Evolutionary conservation across 2,113 vertebrate species (phyloP).

Genomic region (Myotis yumanensis): DNA sequence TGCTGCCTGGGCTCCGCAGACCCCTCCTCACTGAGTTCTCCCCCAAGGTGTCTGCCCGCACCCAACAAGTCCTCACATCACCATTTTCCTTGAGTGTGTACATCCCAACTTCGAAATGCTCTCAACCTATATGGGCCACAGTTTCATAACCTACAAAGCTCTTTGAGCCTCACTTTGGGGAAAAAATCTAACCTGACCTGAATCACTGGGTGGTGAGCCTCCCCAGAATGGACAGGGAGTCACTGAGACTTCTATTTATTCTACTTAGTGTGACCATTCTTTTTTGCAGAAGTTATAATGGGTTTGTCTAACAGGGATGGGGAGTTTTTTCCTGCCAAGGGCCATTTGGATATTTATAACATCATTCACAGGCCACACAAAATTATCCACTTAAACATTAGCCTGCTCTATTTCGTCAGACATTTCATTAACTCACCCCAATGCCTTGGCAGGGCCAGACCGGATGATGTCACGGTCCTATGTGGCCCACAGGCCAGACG

Average conservation of each 20-base stretch:
- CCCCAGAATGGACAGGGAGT: background rate
- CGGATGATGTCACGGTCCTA: too few species aligned
- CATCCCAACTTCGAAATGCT: fast-evolving
- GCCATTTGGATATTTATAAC: too few species aligned
- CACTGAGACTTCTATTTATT: background rate
- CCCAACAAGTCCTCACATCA: fast-evolving
- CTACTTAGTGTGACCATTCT: background rate
- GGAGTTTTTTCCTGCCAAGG: too few species aligned
- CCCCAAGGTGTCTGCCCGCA: fast-evolving
- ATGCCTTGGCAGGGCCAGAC: too few species aligned
- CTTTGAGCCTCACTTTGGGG: background rate
- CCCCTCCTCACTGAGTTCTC: background rate
- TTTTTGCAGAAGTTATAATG: background rate
- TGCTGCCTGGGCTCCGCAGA: fast-evolving
- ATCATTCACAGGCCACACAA: too few species aligned
- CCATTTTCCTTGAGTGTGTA: fast-evolving
- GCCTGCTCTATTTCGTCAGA: too few species aligned
- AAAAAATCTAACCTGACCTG: background rate
- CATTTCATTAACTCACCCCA: too few species aligned
- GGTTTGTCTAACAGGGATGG: too few species aligned
- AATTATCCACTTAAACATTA: too few species aligned
- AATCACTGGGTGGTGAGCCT: background rate
- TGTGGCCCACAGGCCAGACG: too few species aligned
- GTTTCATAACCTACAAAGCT: background rate
- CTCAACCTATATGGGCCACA: background rate